phyloP scores from a whole-genome alignment of 2,797 vertebrate genomes.

The Thripadectes ignobilis region DNA sequence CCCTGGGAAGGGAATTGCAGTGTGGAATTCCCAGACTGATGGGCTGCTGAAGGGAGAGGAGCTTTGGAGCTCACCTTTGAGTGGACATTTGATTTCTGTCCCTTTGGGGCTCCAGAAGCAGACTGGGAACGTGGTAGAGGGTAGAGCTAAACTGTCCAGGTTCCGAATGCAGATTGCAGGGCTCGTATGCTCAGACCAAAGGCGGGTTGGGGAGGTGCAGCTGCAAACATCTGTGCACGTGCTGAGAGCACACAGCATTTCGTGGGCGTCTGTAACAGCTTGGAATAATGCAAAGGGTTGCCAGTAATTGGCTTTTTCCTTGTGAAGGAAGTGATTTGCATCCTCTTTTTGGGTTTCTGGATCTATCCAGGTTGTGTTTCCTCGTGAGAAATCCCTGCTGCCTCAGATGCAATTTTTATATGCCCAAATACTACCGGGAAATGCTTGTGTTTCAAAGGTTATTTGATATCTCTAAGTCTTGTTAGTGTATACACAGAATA shows the following conservation, averaged over 20 bases:
- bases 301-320: not conserved
- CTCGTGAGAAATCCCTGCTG: not conserved
- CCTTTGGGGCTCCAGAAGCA: not conserved
- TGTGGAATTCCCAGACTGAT: not conserved
- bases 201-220: not conserved
- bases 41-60: not conserved
- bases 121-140: not conserved
- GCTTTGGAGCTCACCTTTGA: not conserved
- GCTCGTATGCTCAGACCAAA: not conserved
- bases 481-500: not conserved
- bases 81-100: not conserved
- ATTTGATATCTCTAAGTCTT: not conserved
- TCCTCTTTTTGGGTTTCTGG: not conserved
- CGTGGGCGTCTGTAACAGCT: not conserved
- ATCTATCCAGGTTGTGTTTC: not conserved
- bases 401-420: not conserved
- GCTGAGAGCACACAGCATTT: not conserved
- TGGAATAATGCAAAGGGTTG: not conserved
- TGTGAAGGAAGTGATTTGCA: not conserved
- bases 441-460: not conserved
- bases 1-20: not conserved
- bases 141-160: not conserved
- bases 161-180: not conserved
- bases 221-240: not conserved
- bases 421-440: not conserved